These are phyloP conservation scores for Tympanuchus pallidicinctus DNA, from an alignment of 2,113 vertebrate genomes.

Conservation along the genomic window DNA sequence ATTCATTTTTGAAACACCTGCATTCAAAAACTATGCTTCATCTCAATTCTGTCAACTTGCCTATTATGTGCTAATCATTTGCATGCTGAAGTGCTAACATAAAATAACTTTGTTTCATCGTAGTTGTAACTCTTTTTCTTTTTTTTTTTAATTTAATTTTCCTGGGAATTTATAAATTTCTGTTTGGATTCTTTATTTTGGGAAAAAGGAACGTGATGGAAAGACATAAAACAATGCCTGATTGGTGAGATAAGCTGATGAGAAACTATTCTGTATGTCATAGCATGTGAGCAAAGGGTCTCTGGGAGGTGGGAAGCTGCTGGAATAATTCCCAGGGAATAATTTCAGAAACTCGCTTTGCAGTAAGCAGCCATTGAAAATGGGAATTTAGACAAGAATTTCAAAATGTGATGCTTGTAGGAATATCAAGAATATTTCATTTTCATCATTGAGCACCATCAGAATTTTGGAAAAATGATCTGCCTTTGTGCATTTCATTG, in stretches of 20 bases:
- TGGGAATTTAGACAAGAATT: not conserved
- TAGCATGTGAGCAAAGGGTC: not conserved
- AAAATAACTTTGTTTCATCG: not conserved
- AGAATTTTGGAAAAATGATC: not conserved
- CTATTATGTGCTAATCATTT: constrained; percentile 22
- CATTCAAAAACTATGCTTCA: constrained; percentile 1
- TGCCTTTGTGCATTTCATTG: not conserved
- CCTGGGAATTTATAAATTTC: not conserved
- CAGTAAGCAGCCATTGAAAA: not conserved
- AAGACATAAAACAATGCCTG: not conserved
- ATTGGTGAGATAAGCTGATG: not conserved
- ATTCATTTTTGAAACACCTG: not conserved
- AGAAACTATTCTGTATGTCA: not conserved
- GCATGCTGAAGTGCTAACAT: not conserved
- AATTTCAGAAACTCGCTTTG: not conserved
- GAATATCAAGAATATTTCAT: not conserved
- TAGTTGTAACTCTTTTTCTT: not conserved
- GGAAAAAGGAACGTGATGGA: not conserved
- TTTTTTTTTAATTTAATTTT: not conserved
- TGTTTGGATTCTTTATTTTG: not conserved
- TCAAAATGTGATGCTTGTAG: not conserved
- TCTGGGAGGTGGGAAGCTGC: not conserved
- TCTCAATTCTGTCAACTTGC: constrained; percentile 20
- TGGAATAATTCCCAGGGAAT: not conserved
- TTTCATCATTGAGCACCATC: not conserved